phyloP scores from a whole-genome alignment of 2,888 invertebrate species.

The Achlya flavicornis region DNA sequence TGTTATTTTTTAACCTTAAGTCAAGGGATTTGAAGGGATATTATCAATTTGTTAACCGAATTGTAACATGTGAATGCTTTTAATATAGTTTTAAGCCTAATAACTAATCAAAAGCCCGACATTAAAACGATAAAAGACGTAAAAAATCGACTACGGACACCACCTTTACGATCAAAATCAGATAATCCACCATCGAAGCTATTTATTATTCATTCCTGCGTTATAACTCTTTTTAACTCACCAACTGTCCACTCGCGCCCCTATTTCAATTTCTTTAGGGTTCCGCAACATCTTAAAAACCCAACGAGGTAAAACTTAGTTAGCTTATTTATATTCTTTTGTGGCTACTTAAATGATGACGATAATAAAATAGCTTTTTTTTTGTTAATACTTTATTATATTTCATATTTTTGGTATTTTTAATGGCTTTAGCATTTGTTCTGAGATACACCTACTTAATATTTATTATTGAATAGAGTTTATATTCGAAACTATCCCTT shows the following conservation, averaged over 20 bases:
- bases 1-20: too few species aligned
- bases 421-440: too few species aligned
- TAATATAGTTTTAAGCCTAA: background rate
- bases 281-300: background rate
- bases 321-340: too few species aligned
- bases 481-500: too few species aligned
- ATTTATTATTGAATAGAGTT: too few species aligned
- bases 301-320: background rate
- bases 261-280: constrained; percentile 38
- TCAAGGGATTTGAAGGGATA: too few species aligned
- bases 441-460: too few species aligned
- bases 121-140: constrained; percentile 28
- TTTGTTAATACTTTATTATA: too few species aligned
- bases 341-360: too few species aligned
- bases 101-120: constrained; percentile 8
- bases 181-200: constrained; percentile 58
- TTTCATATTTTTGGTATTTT: background rate
- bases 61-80: background rate
- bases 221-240: constrained; percentile 62
- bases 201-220: constrained; percentile 68
- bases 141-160: constrained; percentile 20
- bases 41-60: background rate
- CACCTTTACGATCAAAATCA: constrained; percentile 60
- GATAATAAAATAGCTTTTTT: too few species aligned
- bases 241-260: constrained; percentile 79